A percentile compares a stretch with the other conserved stretches of the same genome.
These are phyloP conservation scores for Deroplatys truncata DNA, from an alignment of 2,888 invertebrate species.

Conservation along the genomic window DNA sequence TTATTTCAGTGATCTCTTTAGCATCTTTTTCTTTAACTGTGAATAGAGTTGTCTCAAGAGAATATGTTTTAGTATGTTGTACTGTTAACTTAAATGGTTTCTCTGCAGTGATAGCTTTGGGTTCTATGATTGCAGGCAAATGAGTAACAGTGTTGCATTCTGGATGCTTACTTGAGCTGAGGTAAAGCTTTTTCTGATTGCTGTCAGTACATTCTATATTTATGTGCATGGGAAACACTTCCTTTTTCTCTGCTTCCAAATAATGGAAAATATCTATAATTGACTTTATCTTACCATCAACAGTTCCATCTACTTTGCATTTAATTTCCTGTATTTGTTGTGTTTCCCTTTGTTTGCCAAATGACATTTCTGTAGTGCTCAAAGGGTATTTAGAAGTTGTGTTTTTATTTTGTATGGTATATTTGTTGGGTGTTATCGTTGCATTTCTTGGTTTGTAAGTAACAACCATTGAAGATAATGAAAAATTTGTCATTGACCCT, in stretches of 20 bases:
- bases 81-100: background rate
- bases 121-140: background rate
- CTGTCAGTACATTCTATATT: background rate
- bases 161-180: background rate
- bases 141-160: background rate
- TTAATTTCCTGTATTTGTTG: background rate
- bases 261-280: background rate
- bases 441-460: background rate
- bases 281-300: background rate
- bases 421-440: too few species aligned
- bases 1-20: background rate
- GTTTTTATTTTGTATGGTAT: background rate
- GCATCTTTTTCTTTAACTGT: background rate
- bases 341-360: background rate
- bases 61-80: background rate
- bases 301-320: background rate
- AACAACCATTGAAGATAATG: too few species aligned
- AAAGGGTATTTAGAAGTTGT: background rate
- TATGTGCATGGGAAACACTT: background rate
- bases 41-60: background rate
- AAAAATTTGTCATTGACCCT: background rate
- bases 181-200: background rate
- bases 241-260: background rate
- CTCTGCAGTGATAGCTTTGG: background rate
- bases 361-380: background rate